Evolutionary conservation across 2,113 vertebrate species (phyloP), one percentile per base, ranked within the genome.

Genomic region (Corydoras maculifer): DNA sequence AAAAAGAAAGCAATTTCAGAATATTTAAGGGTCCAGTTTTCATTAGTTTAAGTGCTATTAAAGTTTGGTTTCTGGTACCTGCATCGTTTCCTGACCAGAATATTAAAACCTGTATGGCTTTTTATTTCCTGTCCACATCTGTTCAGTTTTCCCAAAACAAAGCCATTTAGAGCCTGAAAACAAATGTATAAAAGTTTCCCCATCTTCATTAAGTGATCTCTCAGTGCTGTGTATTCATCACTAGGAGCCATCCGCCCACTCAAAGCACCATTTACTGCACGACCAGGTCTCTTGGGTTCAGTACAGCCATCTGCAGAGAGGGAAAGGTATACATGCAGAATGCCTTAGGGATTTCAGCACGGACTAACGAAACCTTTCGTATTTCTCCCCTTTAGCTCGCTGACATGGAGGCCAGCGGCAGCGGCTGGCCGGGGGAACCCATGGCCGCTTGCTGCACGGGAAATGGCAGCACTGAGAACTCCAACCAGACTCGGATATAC

Each of bases 341-440:
- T 54, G 49, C 30, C 25, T 5, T 35, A 18, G 43, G 60, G 54
- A 25, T 65, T 72, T 58, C 32, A 48, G 18, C 49, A 35, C 8
- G 14, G 51, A 43, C 35, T 43, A 5, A 5, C 35, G 35, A 43
- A 43, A 43, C 35, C 35, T 43, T 43, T 43, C 7, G 35, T 43
- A 43, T 43, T 43, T 43, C 35, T 43, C 2, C 35, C 35, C 2
- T 43, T 43, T 2, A 43, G 35, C 35, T 43, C 35, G 35, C 35
- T 8, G 35, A 43, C 49, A 91, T 91, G 89, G 88, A 90, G 68
- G 80, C 57, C 58, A 68, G 80, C 9, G 81, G 83, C 63, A 83
- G 86, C 14, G 80, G 79, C 55, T 88, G 84, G 83, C 58, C 70
- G 1, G 62, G 69, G 2, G 85, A 84, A 43, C 58, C 78, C 15